phyloP scores from a whole-genome alignment of 2,888 invertebrate genomes.

The Adelphocoris suturalis region DNA sequence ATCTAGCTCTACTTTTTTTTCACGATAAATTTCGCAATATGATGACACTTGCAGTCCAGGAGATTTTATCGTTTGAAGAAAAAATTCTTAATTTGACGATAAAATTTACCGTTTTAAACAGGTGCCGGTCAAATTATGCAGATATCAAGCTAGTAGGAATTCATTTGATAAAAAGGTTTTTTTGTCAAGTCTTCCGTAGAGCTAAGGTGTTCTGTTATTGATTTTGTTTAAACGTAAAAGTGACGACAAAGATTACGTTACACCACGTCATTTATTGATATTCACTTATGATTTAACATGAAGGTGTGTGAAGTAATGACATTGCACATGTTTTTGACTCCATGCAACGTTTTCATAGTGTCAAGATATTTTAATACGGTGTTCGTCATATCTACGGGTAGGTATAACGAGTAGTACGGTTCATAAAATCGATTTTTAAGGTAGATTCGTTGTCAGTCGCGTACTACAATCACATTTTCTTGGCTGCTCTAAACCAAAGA shows the following conservation, averaged over 20 bases:
- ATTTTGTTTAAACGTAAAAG: background rate
- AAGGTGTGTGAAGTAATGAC: too few species aligned
- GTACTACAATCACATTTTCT: background rate
- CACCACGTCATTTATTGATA: too few species aligned
- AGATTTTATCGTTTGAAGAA: too few species aligned
- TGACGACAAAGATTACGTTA: background rate
- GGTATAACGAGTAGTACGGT: too few species aligned
- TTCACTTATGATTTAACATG: too few species aligned
- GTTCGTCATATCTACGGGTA: too few species aligned
- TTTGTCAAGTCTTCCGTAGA: conserved; percentile 12
- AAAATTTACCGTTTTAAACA: background rate
- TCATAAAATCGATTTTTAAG: background rate
- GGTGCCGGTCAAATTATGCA: background rate
- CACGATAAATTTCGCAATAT: background rate
- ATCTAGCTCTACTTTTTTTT: background rate
- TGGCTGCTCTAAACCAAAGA: background rate
- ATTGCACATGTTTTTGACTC: too few species aligned
- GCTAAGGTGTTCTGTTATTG: conserved; percentile 10
- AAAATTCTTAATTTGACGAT: background rate
- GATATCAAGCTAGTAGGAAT: background rate
- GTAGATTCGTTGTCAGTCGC: conserved; percentile 59
- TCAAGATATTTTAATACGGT: too few species aligned
- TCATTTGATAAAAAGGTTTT: background rate
- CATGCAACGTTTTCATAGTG: too few species aligned
- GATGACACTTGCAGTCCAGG: too few species aligned